A percentile compares a stretch with the other conserved stretches of the same genome.
Conservation (phyloP, 2,797 vertebrate genomes). For the Gymnoscopelus microlampas region DNA sequence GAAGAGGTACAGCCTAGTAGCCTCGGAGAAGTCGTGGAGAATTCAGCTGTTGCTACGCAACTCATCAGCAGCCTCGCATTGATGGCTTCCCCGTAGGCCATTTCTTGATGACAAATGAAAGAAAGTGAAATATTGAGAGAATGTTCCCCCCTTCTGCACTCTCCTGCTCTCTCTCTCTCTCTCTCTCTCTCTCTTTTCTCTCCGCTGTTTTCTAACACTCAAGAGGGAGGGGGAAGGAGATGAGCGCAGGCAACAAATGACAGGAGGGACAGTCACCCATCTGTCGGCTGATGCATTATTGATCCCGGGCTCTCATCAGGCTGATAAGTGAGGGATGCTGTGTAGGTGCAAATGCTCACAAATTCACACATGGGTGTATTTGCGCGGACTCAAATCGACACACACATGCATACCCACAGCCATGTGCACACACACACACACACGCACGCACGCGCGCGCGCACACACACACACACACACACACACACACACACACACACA, state of each 20-base stretch:
- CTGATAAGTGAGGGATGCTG: constrained; percentile 67
- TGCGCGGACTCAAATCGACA: too few relatives aligned
- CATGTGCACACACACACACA: too few relatives aligned
- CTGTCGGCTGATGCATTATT: constrained; percentile 79
- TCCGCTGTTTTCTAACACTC: constrained; percentile 66
- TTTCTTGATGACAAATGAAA: constrained; percentile 3
- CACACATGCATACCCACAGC: neutral
- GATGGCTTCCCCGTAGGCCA: neutral
- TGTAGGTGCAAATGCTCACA: constrained; percentile 29
- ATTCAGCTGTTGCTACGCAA: neutral
- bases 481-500: constrained; percentile 8
- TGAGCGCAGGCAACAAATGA: constrained; percentile 70
- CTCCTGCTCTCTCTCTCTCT: constrained; percentile 29
- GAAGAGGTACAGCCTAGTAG: constrained; percentile 22
- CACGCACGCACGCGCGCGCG: too few relatives aligned
- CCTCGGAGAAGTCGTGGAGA: constrained; percentile 13
- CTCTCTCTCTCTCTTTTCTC: constrained; percentile 38
- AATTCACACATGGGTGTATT: neutral
- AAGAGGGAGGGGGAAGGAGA: constrained; percentile 53
- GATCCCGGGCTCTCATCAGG: constrained; percentile 66
- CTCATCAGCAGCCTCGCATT: constrained; percentile 8
- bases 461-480: neutral
- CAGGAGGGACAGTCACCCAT: constrained; percentile 68
- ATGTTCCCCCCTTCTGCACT: neutral
- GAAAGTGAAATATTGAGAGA: neutral